Base-by-base conservation (phyloP, 2,797 vertebrate genomes). In the Mallotus villosus region DNA sequence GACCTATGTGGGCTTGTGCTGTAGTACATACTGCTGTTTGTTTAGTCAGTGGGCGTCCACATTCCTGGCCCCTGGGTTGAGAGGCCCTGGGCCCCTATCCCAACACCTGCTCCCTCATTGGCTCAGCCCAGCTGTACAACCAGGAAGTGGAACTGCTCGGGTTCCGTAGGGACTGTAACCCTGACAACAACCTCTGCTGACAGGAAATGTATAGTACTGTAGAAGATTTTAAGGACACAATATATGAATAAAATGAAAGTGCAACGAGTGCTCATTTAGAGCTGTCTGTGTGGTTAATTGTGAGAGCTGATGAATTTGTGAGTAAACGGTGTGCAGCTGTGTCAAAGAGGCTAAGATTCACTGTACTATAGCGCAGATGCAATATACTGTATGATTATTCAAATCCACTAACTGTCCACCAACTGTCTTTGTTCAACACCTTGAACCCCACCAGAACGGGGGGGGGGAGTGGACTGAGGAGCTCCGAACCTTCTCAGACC, bases 11-110 rank as follows among this genome's bases (percentile, higher is more conserved):
- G 19, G 51, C 3, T 32, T 71, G 19, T 82, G 55, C 37, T 74
- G 73, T 69, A 73, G 58, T 71, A 41, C 72, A 80, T 79, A 77
- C 71, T 69, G 24, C 41, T 81, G 86, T 86, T 86, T 90, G 76
- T 90, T 88, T 88, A 78, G 76, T n/a, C 34, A 78, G 55, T 61
- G 74, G 72, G 78, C 67, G 77, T 85, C 81, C n/a, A 78, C 85
- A 89, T 88, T 91, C 86, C 82, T 85, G 81, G 80, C 80, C 75
- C 24, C 63, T 34, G 2, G 84, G 84, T 65, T 4, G 11, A n/a
- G 62, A 37, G 19, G 55, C 37, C 63, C 34, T 37, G 11, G 37
- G 79, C 70, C 82, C 70, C 63, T 67, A 67, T 82, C 63, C 74
- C 84, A 78, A 75, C 78, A 77, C 76, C 88, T 89, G 86, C 75